phyloP scores from a whole-genome alignment of 2,113 vertebrate genomes.

The Megalops atlanticus region DNA sequence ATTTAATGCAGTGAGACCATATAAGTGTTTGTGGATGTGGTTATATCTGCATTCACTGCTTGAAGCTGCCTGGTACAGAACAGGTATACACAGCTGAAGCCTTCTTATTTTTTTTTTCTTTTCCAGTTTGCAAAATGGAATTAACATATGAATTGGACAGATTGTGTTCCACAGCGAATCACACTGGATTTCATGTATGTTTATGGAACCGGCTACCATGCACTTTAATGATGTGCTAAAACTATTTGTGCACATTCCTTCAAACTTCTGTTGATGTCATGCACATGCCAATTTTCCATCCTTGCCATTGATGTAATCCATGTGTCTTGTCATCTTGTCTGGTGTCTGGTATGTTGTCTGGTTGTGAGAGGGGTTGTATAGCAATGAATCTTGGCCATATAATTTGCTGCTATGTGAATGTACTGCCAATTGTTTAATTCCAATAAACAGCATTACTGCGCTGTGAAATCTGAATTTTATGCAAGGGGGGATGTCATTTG shows the following conservation, averaged over 20 bases:
- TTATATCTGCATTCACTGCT: no score
- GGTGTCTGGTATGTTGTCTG: slow-evolving; percentile 1
- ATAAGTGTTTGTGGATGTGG: no score
- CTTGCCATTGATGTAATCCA: neutral
- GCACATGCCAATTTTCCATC: slow-evolving; percentile 23
- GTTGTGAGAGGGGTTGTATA: neutral
- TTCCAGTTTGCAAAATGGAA: slow-evolving; percentile 29
- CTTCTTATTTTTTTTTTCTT: no score
- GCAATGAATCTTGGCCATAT: neutral
- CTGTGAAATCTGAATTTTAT: slow-evolving; percentile 30
- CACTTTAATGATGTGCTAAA: neutral
- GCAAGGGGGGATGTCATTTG: neutral
- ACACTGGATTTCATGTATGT: neutral
- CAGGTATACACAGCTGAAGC: no score
- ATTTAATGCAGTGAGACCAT: no score
- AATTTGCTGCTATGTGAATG: slow-evolving; percentile 31
- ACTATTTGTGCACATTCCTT: slow-evolving; percentile 12
- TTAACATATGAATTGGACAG: slow-evolving; percentile 19
- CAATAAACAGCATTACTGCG: slow-evolving; percentile 27
- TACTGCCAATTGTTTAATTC: slow-evolving; percentile 24
- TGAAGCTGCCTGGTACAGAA: no score
- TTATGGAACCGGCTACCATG: neutral
- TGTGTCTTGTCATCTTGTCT: slow-evolving; percentile 4
- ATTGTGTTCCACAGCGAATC: neutral
- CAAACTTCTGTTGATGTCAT: slow-evolving; percentile 3